phyloP scores from a whole-genome alignment of 2,888 invertebrate genomes.

The Plagodis pulveraria region DNA sequence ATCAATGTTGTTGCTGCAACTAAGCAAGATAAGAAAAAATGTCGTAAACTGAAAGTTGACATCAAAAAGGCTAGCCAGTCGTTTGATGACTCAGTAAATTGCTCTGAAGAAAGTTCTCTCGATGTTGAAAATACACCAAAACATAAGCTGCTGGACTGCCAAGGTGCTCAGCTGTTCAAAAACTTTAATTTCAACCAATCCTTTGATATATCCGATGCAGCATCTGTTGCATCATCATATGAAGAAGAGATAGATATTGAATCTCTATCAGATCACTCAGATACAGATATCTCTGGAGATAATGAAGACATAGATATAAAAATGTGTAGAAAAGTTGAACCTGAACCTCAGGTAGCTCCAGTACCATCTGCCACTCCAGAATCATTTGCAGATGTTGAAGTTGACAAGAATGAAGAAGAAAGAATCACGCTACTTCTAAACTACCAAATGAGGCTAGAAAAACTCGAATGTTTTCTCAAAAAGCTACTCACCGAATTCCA shows the following conservation, averaged over 20 bases:
- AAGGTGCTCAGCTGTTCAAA: conserved; percentile 64
- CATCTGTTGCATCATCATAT: conserved; percentile 54
- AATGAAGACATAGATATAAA: conserved; percentile 53
- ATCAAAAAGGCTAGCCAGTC: conserved; percentile 68
- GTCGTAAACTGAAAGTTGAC: conserved; percentile 66
- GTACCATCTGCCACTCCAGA: conserved; percentile 62
- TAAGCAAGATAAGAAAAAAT: conserved; percentile 50
- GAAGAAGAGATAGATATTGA: conserved; percentile 67
- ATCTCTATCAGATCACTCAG: conserved; percentile 67
- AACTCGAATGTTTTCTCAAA: conserved; percentile 62
- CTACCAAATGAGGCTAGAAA: conserved; percentile 69
- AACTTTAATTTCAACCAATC: conserved; percentile 69
- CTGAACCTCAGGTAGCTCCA: conserved; percentile 40
- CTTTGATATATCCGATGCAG: conserved; percentile 64
- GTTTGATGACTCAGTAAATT: conserved; percentile 49
- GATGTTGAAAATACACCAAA: conserved; percentile 74
- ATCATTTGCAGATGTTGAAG: conserved; percentile 71
- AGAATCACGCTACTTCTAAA: conserved; percentile 56
- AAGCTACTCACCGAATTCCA: conserved; percentile 69
- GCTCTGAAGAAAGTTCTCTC: conserved; percentile 39
- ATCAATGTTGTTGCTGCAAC: conserved; percentile 39
- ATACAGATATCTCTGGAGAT: conserved; percentile 57
- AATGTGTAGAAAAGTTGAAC: conserved; percentile 70
- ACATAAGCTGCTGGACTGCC: conserved; percentile 63
- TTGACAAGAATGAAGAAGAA: conserved; percentile 70